phyloP scores from a whole-genome alignment of 2,888 invertebrate species.

The Thecocarcelia acutangulata region DNA sequence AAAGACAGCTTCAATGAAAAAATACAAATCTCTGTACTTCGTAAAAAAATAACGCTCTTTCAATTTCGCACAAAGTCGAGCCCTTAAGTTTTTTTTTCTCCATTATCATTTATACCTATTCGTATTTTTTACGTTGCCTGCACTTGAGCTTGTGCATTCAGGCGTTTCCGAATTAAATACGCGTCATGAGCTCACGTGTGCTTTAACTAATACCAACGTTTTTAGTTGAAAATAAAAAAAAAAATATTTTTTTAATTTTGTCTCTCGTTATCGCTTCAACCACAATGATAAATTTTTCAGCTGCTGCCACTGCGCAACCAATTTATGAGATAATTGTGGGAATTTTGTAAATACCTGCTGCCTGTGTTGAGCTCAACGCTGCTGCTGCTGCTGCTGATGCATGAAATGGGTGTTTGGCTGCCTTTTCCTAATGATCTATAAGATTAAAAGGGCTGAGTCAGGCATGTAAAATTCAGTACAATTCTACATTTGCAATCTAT shows the following conservation, averaged over 20 bases:
- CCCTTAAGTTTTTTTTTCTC: conserved; percentile 45
- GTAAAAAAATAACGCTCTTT: conserved; percentile 21
- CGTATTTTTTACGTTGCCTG: conserved; percentile 27
- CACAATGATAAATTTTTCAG: conserved; percentile 37
- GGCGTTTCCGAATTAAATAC: conserved; percentile 58
- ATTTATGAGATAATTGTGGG: conserved; percentile 57
- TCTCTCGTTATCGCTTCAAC: conserved; percentile 31
- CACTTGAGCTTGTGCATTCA: conserved; percentile 63
- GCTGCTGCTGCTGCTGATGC: not conserved
- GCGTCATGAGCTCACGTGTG: conserved; percentile 57
- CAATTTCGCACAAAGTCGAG: conserved; percentile 31
- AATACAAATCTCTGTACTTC: conserved; percentile 3
- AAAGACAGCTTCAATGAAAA: conserved; percentile 13
- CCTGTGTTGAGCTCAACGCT: not conserved
- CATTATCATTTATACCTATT: conserved; percentile 2
- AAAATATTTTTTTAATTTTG: not conserved
- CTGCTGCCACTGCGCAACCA: not conserved
- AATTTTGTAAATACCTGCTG: conserved; percentile 31
- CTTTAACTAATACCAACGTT: conserved; percentile 46
- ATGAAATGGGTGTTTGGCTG: too few species aligned
- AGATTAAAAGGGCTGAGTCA: too few species aligned
- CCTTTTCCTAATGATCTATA: too few species aligned
- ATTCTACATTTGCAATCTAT: too few species aligned
- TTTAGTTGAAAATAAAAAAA: conserved; percentile 5
- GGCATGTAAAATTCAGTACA: too few species aligned